phyloP scores from a whole-genome alignment of 35 echinoderm and acorn worm species.

The Lytechinus pictus region DNA sequence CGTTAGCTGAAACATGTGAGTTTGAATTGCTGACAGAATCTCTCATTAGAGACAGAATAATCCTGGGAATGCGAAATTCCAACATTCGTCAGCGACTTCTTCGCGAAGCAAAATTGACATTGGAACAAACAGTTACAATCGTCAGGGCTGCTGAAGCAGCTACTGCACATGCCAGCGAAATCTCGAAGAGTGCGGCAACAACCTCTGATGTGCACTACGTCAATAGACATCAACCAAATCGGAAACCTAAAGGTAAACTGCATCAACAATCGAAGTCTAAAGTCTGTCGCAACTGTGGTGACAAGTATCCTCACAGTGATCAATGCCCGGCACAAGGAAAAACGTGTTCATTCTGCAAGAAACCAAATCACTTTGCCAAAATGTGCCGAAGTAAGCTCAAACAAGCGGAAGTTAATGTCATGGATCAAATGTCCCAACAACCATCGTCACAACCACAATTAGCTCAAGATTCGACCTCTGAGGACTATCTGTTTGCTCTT shows the following conservation, averaged over 20 bases:
- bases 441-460: background rate
- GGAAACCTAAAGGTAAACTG: background rate
- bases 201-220: background rate
- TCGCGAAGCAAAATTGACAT: conserved; percentile 36
- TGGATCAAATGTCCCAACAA: background rate
- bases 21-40: conserved; percentile 59
- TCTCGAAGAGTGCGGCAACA: background rate
- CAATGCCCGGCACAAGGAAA: conserved; percentile 52
- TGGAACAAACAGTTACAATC: conserved; percentile 55
- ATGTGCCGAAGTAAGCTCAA: conserved; percentile 27
- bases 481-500: conserved; percentile 42
- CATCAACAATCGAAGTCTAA: background rate
- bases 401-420: conserved; percentile 31
- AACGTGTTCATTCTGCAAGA: conserved; percentile 35
- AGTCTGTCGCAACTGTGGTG: conserved; percentile 51
- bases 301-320: conserved; percentile 45
- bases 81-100: conserved; percentile 52
- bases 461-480: background rate
- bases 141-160: conserved; percentile 40
- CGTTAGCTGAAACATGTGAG: conserved; percentile 64
- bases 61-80: conserved; percentile 59
- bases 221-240: background rate
- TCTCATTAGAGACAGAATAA: conserved; percentile 35
- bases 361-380: too few relatives aligned
- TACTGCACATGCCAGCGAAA: background rate